Base-by-base conservation (phyloP, 2,888 invertebrate genomes). In the Neelides folsomi region DNA sequence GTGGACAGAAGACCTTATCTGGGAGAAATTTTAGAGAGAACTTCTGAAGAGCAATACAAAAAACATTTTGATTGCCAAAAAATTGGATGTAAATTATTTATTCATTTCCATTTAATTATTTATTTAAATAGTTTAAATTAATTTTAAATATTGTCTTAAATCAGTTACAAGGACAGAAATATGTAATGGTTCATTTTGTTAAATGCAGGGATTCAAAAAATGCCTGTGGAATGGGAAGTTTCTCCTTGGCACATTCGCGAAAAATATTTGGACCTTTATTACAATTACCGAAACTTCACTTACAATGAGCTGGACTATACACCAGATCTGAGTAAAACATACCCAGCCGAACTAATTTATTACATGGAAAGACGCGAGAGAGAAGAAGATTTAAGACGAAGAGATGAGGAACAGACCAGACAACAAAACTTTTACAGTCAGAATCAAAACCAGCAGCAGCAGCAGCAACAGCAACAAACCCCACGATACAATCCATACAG, bases 21-120 rank as follows among this genome's bases (percentile, higher is more conserved):
- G 20, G 95, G 95, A 0, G 90, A 93, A 76, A 81, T 95, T 55
- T 76, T 97, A 12, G 95, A 97, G 72, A 75, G 93, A 59, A 90
- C 94, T 8, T 89, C 93, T 0, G 79, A 83, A 18, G 87, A 88
- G 68, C 88, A 94, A 70, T 92, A 90, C 68, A 83, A 87, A 67
- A 85, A 83, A 66, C 71, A 72, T 38, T 97, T 92, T 68, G 83
- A 92, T 68, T 97, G 97, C 68, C 71, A 79, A 34, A 83, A 81
- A 69, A 92, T 94, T 67, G 92, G 90, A 71, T 90, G 93, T 92
- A 75, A 78, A 83, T 77, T 40, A 20, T 41, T 49, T 41, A 49
- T 10, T 49, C 16, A 20, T 15, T 16, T 43, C 34, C n/a, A 45
- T 48, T 12, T 9, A 16, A 8, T 46, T 46, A 7, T 46, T 46